Percentiles rank a stretch among this genome's conserved stretches.
These are phyloP conservation scores for Phlogophora meticulosa DNA, from an alignment of 2,888 invertebrate species.

Conservation along the genomic window DNA sequence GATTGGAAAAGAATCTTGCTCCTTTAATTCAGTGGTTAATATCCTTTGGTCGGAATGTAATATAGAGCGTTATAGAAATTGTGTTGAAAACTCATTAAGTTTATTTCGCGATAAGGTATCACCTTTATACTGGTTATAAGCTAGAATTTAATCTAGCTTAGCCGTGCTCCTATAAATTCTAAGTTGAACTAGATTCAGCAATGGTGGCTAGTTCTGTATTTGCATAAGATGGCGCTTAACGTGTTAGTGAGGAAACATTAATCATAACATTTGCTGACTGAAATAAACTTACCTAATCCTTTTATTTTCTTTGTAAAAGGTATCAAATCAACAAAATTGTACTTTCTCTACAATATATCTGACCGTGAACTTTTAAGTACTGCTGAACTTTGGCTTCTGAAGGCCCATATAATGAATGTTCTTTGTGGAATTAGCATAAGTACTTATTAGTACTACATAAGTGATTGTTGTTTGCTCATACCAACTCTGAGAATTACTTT, in stretches of 20 bases:
- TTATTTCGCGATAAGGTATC: constrained; percentile 46
- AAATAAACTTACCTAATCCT: constrained; percentile 15
- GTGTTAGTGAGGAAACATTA: constrained; percentile 43
- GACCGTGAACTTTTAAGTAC: too few species aligned
- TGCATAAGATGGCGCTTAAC: constrained; percentile 60
- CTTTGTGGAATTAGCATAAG: too few species aligned
- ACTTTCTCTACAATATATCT: too few species aligned
- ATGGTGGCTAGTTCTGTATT: constrained; percentile 40
- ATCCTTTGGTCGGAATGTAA: not conserved
- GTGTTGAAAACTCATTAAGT: constrained; percentile 52
- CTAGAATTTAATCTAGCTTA: constrained; percentile 58
- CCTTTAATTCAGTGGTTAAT: not conserved
- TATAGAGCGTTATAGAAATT: constrained; percentile 1
- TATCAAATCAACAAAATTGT: too few species aligned
- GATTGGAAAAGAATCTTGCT: not conserved
- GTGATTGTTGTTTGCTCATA: too few species aligned
- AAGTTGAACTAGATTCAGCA: constrained; percentile 48
- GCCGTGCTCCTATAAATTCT: constrained; percentile 48
- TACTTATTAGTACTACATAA: too few species aligned
- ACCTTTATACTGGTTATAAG: constrained; percentile 51
- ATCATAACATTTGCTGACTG: constrained; percentile 18
- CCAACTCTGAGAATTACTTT: too few species aligned
- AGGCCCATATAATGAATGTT: too few species aligned
- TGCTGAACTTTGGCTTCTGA: too few species aligned
- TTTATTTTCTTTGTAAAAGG: not conserved